phyloP scores from a whole-genome alignment of 2,797 vertebrate species.

The Labeo calbasu region DNA sequence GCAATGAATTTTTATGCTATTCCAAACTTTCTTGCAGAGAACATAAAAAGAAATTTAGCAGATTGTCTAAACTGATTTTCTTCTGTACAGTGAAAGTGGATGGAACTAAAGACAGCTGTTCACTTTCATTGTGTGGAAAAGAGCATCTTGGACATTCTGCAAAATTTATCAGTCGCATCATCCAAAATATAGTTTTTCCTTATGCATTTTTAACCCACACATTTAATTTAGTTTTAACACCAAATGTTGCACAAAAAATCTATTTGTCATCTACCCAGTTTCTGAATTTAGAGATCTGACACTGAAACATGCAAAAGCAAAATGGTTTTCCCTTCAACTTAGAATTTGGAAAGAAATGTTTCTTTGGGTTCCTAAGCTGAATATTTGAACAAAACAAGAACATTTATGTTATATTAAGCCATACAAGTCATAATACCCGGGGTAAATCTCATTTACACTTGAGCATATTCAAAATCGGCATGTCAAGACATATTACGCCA shows the following conservation, averaged over 20 bases:
- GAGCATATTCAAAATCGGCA: too few relatives aligned
- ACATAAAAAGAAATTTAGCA: not conserved
- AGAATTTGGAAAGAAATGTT: not conserved
- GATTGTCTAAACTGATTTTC: not conserved
- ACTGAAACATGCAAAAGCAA: not conserved
- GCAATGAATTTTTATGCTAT: not conserved
- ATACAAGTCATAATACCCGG: too few relatives aligned
- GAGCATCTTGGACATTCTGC: not conserved
- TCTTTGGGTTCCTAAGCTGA: conserved; percentile 12
- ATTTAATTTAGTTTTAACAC: not conserved
- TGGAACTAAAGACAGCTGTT: not conserved
- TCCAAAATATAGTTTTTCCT: not conserved
- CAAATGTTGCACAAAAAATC: not conserved
- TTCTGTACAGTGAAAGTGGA: not conserved
- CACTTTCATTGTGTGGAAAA: not conserved
- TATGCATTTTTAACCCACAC: not conserved
- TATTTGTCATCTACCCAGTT: not conserved
- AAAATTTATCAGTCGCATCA: not conserved
- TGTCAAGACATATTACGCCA: too few relatives aligned
- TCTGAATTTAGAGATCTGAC: not conserved
- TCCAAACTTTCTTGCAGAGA: not conserved
- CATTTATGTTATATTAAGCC: too few relatives aligned
- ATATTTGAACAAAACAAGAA: conserved; percentile 14
- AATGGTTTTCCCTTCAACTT: not conserved
- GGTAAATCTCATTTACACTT: too few relatives aligned